Base-by-base conservation (phyloP, 2,113 vertebrate species). In the Piaya cayana region DNA sequence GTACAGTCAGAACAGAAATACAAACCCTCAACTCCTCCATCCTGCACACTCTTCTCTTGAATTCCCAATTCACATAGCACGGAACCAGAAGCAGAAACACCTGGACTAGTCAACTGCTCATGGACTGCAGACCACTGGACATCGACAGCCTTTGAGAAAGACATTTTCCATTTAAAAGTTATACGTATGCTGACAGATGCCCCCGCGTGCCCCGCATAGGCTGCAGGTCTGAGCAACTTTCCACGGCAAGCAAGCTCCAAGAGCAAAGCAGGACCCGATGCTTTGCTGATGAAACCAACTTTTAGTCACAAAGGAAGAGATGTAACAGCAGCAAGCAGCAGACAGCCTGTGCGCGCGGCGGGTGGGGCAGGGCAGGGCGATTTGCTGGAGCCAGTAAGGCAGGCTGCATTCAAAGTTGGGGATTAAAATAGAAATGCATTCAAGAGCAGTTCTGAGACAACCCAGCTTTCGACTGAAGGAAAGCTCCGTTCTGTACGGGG, bases 131-230 rank as follows among this genome's bases (percentile, higher is more conserved):
- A 97, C 89, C 82, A 89, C 86, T 97, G 96, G 96, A 95, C 94
- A 96, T 96, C 92, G 95, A 36, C 93, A 97, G 96, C 95, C 96
- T 96, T 97, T 96, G 96, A 97, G 97, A 97, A 79, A 96, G 95
- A 88, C 85, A 82, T 96, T 94, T 97, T 97, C 97, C 97, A 95
- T 96, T 93, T 96, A 97, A 96, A 88, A 93, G 95, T 86, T 88
- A 86, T 5, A 55, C 75, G 87, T 90, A 30, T 52, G 86, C 90
- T 30, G 78, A 85, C 78, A 81, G 85, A 71, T 42, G 93, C 60
- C 93, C 78, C 93, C 55, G 29, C 19, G 68, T 60, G 88, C 60
- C 72, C 80, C 14, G 0, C 94, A 72, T 11, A 81, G 87, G 93
- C 72, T 58, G 85, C 93, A 59, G 81, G 90, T 92, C 59, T 5